These are phyloP conservation scores for Kradibia gibbosae DNA, from an alignment of 1,140 invertebrate genomes.

Conservation along the genomic window DNA sequence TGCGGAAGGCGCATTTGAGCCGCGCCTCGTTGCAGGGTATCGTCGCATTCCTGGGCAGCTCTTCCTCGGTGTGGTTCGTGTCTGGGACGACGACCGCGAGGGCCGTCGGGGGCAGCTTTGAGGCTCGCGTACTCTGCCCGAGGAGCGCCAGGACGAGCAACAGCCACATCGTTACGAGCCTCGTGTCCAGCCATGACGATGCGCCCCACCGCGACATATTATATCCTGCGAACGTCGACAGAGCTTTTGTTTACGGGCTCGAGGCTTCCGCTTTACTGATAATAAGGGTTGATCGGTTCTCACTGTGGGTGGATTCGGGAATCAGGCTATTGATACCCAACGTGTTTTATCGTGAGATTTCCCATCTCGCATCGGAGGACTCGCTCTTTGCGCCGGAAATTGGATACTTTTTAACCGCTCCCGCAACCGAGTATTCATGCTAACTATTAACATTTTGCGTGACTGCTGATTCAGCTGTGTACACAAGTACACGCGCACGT, in stretches of 20 bases:
- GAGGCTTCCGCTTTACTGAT: not conserved
- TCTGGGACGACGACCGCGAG: not conserved
- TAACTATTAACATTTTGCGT: not conserved
- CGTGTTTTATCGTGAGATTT: not conserved
- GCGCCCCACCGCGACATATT: constrained; percentile 18
- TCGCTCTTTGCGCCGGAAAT: not conserved
- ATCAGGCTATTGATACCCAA: not conserved
- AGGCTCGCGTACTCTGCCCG: not conserved
- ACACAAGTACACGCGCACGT: not conserved
- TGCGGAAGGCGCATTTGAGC: constrained; percentile 80
- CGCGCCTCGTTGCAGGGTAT: constrained; percentile 80
- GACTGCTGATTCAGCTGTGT: not conserved
- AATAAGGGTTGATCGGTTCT: not conserved
- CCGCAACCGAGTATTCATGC: not conserved
- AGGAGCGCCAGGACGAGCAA: not conserved
- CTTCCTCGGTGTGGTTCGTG: constrained; percentile 1
- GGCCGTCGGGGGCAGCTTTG: not conserved
- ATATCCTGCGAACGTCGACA: constrained; percentile 15
- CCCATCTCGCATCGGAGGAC: not conserved
- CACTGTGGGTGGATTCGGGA: not conserved
- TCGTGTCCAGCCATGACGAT: constrained; percentile 16
- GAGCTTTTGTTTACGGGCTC: not conserved
- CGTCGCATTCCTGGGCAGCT: constrained; percentile 15
- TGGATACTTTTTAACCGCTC: not conserved
- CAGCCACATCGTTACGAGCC: not conserved